Percentiles rank a stretch among this genome's conserved stretches.
Conservation (phyloP, 2,113 vertebrate genomes). For the Labeo rohita region DNA sequence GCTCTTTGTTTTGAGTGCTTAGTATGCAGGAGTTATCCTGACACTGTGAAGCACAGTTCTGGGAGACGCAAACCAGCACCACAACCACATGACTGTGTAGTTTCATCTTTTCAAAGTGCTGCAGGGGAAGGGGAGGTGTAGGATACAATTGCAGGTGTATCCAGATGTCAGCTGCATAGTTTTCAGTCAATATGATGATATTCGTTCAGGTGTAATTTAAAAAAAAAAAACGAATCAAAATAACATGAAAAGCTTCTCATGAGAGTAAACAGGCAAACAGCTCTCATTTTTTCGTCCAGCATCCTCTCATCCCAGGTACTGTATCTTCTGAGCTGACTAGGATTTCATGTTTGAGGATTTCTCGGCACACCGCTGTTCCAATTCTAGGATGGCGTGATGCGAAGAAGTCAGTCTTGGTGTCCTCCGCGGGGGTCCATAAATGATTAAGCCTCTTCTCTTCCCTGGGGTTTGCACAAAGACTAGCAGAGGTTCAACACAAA, state of each 20-base stretch:
- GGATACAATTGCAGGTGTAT: neutral
- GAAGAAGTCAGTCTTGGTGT: conserved; percentile 40
- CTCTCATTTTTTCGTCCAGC: neutral
- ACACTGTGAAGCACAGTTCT: conserved; percentile 48
- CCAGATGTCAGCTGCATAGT: conserved; percentile 11
- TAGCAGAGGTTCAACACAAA: conserved; percentile 29
- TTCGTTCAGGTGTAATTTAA: conserved; percentile 2
- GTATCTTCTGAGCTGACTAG: conserved; percentile 35
- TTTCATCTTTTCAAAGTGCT: conserved; percentile 48
- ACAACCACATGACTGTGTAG: conserved; percentile 53
- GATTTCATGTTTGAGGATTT: conserved; percentile 32
- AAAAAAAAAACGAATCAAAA: neutral
- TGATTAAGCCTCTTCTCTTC: conserved; percentile 39
- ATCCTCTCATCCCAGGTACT: conserved; percentile 15
- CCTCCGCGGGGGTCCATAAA: conserved; percentile 45
- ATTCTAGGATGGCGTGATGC: conserved; percentile 31
- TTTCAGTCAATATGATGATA: neutral
- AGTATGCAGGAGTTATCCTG: conserved; percentile 58
- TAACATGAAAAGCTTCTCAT: neutral
- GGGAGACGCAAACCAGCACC: conserved; percentile 45
- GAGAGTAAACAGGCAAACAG: neutral
- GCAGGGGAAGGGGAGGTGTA: conserved; percentile 6
- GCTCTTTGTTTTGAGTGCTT: conserved; percentile 60
- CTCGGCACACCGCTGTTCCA: conserved; percentile 34
- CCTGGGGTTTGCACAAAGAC: conserved; percentile 18